phyloP scores from a whole-genome alignment of 1,140 invertebrate genomes.

The Hyles vespertilio region DNA sequence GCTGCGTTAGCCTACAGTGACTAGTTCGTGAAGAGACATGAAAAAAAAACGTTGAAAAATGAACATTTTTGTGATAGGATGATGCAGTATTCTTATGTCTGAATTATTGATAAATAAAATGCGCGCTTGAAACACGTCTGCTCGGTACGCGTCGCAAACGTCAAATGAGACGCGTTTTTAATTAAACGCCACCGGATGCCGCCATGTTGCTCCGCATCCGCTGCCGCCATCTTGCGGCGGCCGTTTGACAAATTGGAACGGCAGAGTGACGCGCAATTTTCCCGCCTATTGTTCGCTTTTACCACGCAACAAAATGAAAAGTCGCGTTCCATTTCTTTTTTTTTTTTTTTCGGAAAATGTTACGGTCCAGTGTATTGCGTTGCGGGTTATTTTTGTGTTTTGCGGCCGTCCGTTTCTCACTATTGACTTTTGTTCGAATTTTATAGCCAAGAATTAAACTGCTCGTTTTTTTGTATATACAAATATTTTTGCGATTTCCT shows the following conservation, averaged over 20 bases:
- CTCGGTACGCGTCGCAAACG: conserved; percentile 36
- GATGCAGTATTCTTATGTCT: no score
- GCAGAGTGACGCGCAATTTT: conserved; percentile 74
- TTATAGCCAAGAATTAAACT: conserved; percentile 7
- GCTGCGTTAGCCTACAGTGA: no score
- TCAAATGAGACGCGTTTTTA: conserved; percentile 72
- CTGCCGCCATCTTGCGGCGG: conserved; percentile 67
- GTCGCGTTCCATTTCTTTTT: conserved; percentile 63
- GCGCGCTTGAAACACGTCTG: conserved; percentile 30
- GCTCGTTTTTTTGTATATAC: no score
- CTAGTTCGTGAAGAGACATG: no score
- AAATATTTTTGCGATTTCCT: no score
- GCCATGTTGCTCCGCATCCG: conserved; percentile 66
- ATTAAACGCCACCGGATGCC: conserved; percentile 68
- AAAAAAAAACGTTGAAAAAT: no score
- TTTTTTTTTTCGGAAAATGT: conserved; percentile 63
- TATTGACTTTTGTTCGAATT: conserved; percentile 56
- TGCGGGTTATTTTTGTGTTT: conserved; percentile 52
- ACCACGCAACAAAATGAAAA: conserved; percentile 72
- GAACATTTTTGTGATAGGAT: no score
- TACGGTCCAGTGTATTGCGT: conserved; percentile 45
- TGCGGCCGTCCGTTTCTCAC: conserved; percentile 50
- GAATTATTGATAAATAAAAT: no score
- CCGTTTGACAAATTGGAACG: conserved; percentile 74
- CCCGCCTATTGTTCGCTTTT: conserved; percentile 71